Percentiles rank a stretch among this genome's conserved stretches.
Evolutionary conservation across 2,113 vertebrate genomes (phyloP).

Genomic region (Apus apus): DNA sequence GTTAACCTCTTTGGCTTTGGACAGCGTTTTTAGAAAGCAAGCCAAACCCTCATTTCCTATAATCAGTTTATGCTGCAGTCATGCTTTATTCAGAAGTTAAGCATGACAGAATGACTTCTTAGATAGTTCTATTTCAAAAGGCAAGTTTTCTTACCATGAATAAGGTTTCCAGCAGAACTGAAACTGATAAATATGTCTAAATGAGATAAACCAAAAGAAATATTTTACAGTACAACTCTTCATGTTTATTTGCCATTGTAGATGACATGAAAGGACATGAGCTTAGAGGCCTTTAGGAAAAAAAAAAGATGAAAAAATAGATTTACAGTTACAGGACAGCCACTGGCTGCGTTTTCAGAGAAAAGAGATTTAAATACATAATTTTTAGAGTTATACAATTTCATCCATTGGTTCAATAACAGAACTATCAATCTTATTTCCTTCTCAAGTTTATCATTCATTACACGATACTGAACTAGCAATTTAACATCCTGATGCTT

Average conservation of each 20-base stretch:
- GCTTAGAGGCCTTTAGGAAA: background rate
- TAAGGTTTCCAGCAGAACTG: background rate
- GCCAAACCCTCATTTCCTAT: background rate
- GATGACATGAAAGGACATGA: background rate
- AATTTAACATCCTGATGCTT: background rate
- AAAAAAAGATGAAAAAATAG: background rate
- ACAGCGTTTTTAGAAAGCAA: slow-evolving; percentile 37
- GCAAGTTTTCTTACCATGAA: background rate
- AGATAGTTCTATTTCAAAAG: slow-evolving; percentile 3
- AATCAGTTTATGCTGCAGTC: slow-evolving; percentile 42
- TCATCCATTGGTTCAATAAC: background rate
- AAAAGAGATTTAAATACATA: background rate
- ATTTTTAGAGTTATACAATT: background rate
- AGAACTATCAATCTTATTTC: background rate
- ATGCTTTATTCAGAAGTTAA: slow-evolving; percentile 40
- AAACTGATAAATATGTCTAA: slow-evolving; percentile 20
- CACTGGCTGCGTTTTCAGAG: background rate
- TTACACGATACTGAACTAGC: background rate
- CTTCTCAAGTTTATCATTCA: background rate
- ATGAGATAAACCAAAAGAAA: background rate
- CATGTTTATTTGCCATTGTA: background rate
- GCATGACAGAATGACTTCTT: slow-evolving; percentile 5
- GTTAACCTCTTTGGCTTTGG: slow-evolving; percentile 44
- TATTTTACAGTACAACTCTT: background rate
- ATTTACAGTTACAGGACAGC: background rate